phyloP scores from a whole-genome alignment of 2,888 invertebrate species.

The Drosophila suboccidentalis region DNA sequence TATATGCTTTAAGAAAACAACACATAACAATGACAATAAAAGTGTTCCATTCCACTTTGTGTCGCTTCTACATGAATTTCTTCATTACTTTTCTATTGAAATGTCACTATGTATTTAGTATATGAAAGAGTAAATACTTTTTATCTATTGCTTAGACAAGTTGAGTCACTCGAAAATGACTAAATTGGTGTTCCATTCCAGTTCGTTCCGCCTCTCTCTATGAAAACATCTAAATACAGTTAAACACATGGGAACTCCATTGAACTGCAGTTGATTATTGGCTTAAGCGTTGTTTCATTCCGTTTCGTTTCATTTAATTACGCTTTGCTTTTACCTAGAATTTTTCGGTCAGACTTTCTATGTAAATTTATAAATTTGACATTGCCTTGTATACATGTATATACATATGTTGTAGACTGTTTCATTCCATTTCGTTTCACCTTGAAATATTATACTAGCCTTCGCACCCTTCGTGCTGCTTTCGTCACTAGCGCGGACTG shows the following conservation, averaged over 20 bases:
- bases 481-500: too few relatives aligned
- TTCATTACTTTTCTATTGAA: neutral
- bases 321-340: too few relatives aligned
- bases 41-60: conserved; percentile 7
- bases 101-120: neutral
- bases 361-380: neutral
- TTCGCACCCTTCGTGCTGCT: too few relatives aligned
- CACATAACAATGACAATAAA: neutral
- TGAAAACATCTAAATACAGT: too few relatives aligned
- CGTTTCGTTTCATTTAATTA: neutral
- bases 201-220: neutral
- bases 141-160: neutral
- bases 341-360: neutral
- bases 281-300: neutral
- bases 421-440: conserved; percentile 8
- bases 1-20: neutral
- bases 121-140: too few relatives aligned
- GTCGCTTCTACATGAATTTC: neutral
- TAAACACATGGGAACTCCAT: neutral
- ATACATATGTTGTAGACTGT: neutral
- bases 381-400: neutral
- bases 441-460: conserved; percentile 18
- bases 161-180: neutral
- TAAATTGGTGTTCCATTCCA: neutral
- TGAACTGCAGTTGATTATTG: neutral